A percentile compares a stretch with the other conserved stretches of the same genome.
Conservation (phyloP, 2,113 vertebrate genomes). For the Willisornis vidua region DNA sequence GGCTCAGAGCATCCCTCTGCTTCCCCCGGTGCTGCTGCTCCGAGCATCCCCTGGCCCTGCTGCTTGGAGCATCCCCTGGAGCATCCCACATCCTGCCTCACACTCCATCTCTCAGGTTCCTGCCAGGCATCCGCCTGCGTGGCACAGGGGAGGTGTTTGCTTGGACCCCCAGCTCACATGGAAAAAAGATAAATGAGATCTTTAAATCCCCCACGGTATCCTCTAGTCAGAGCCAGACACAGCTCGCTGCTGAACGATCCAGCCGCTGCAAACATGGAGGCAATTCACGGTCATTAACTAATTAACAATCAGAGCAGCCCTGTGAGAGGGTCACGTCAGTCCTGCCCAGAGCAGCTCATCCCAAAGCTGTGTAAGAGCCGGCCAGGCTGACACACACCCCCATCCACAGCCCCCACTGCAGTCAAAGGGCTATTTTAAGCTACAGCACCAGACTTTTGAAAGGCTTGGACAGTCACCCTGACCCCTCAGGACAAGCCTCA, state of each 20-base stretch:
- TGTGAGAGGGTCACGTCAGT: not conserved
- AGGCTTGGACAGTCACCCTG: not conserved
- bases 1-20: not conserved
- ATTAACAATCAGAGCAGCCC: conserved; percentile 14
- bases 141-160: not conserved
- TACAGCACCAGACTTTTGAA: not conserved
- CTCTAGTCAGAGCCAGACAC: not conserved
- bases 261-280: not conserved
- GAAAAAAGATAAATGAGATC: not conserved
- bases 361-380: not conserved
- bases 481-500: not conserved
- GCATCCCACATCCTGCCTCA: not conserved
- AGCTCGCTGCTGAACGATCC: not conserved
- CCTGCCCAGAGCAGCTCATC: not conserved
- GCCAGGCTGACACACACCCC: not conserved
- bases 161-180: rapidly evolving
- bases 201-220: not conserved
- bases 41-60: not conserved
- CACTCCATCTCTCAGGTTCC: not conserved
- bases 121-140: not conserved
- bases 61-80: not conserved
- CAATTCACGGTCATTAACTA: conserved; percentile 36
- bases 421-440: conserved; percentile 6
- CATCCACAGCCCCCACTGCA: not conserved
- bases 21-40: not conserved